Evolutionary conservation across 2,113 vertebrate genomes (phyloP).

Genomic region (Orcinus orca): DNA sequence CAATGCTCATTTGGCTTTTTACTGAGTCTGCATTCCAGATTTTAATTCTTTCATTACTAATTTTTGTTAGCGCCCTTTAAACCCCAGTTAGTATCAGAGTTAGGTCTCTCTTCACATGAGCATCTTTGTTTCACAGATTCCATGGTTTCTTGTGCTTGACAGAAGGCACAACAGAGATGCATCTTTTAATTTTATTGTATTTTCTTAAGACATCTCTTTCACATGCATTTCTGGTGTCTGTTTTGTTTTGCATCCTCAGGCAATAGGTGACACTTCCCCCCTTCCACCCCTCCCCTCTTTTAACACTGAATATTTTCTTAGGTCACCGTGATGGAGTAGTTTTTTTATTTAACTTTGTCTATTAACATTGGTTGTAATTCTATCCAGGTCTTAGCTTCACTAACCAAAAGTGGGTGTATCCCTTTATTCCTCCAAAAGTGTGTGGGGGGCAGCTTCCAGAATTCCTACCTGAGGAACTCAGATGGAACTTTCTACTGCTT

Average conservation of each 20-base stretch:
- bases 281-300: background rate
- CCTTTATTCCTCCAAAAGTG: background rate
- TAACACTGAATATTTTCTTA: background rate
- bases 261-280: background rate
- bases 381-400: background rate
- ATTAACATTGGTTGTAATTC: background rate
- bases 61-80: background rate
- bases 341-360: background rate
- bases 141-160: background rate
- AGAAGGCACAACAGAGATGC: background rate
- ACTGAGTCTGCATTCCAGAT: background rate
- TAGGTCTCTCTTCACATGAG: background rate
- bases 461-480: background rate
- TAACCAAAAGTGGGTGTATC: background rate
- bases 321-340: background rate
- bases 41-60: background rate
- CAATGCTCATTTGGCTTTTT: constrained; percentile 35
- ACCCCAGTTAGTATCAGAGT: background rate
- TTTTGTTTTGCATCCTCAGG: background rate
- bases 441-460: background rate
- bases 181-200: background rate
- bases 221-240: background rate
- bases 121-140: background rate
- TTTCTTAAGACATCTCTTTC: background rate
- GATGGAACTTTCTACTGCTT: background rate